Conservation (phyloP, 2,888 invertebrate species). For the Apamea sordens region DNA sequence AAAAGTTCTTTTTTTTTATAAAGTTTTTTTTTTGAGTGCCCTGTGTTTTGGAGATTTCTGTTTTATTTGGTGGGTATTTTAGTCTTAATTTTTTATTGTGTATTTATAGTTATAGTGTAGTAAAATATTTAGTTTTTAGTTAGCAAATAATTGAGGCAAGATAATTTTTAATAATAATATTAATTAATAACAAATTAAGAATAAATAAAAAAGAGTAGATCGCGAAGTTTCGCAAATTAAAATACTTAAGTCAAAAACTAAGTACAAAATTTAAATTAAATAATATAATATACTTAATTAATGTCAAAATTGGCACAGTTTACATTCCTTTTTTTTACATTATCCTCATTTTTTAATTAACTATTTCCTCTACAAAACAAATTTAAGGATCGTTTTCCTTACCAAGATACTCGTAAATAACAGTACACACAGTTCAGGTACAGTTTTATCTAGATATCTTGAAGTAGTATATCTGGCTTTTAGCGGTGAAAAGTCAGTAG, state of each 20-base stretch:
- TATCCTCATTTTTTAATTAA: slow-evolving; percentile 1
- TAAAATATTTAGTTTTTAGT: neutral
- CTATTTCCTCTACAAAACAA: neutral
- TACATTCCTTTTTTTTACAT: neutral
- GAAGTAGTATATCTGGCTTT: neutral
- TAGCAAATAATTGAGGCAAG: too few relatives aligned
- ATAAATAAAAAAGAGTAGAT: neutral
- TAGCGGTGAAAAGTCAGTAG: neutral
- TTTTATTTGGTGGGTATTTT: slow-evolving; percentile 41
- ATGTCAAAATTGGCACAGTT: neutral
- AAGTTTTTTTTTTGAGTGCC: slow-evolving; percentile 25
- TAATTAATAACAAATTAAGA: neutral
- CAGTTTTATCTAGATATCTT: neutral
- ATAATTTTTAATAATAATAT: neutral
- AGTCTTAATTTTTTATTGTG: neutral
- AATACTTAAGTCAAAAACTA: neutral
- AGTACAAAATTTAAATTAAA: neutral
- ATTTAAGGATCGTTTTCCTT: neutral
- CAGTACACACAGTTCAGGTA: too few relatives aligned
- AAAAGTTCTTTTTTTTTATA: neutral
- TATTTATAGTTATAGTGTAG: neutral
- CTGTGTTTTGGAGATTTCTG: slow-evolving; percentile 27
- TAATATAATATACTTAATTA: too few relatives aligned
- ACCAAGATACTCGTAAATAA: neutral
- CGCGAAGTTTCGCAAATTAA: neutral